phyloP scores from a whole-genome alignment of 2,797 vertebrate species.

The Garrulus glandarius region DNA sequence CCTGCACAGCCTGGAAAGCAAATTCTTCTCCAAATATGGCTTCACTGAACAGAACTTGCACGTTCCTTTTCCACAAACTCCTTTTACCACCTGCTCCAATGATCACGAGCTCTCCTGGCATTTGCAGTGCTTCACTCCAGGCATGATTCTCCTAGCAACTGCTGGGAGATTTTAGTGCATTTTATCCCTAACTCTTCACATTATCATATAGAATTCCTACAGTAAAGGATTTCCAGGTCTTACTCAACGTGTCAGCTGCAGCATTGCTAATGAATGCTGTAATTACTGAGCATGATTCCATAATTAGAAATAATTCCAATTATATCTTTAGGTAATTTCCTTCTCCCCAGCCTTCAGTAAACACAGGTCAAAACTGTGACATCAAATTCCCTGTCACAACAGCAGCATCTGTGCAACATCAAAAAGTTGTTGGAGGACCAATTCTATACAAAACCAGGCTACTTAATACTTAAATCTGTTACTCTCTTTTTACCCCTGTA shows the following conservation, averaged over 20 bases:
- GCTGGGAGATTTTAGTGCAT: not conserved
- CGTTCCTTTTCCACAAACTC: not conserved
- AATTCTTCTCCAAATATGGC: slow-evolving; percentile 46
- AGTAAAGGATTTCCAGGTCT: not conserved
- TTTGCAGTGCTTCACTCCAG: not conserved
- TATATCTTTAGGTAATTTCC: not conserved
- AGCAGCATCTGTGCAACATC: not conserved
- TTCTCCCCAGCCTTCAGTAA: not conserved
- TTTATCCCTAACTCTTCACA: not conserved
- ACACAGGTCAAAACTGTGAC: not conserved
- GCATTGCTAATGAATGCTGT: not conserved
- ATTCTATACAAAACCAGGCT: not conserved
- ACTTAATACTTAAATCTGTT: not conserved
- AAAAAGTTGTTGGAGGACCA: not conserved
- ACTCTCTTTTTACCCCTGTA: not conserved
- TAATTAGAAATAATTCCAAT: not conserved
- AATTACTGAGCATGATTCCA: not conserved
- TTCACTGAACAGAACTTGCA: not conserved
- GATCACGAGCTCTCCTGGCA: not conserved
- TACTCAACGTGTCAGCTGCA: not conserved
- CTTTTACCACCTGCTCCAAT: not conserved
- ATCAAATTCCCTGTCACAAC: not conserved
- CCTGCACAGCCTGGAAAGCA: not conserved
- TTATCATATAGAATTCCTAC: not conserved
- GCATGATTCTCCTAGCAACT: not conserved